phyloP scores from a whole-genome alignment of 2,888 invertebrate genomes.

The Pseudococcus longispinus region DNA sequence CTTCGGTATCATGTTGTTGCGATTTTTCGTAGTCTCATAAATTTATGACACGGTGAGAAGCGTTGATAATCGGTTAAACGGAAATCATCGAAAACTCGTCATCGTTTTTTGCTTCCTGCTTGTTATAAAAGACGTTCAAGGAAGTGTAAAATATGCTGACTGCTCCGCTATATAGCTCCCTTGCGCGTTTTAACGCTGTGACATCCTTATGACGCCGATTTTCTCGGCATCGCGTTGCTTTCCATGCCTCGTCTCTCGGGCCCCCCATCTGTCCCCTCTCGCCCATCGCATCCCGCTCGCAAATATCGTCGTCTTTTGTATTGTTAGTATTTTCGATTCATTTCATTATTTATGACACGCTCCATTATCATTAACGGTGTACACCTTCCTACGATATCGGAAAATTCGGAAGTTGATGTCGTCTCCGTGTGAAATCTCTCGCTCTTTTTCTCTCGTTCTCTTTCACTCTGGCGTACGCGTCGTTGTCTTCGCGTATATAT shows the following conservation, averaged over 20 bases:
- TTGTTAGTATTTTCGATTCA: slow-evolving; percentile 47
- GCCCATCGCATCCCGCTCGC: not conserved
- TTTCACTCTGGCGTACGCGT: not conserved
- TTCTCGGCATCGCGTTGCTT: not conserved
- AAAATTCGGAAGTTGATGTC: slow-evolving; percentile 49
- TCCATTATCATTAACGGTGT: slow-evolving; percentile 51
- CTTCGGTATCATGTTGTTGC: not conserved
- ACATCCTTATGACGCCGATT: slow-evolving; percentile 29
- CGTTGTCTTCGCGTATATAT: too few species aligned
- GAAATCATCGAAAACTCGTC: slow-evolving; percentile 56
- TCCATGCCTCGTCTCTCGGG: not conserved
- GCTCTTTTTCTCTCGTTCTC: not conserved
- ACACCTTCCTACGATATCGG: slow-evolving; percentile 35
- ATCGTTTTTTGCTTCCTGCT: slow-evolving; percentile 53
- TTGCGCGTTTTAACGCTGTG: slow-evolving; percentile 22
- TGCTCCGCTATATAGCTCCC: slow-evolving; percentile 12
- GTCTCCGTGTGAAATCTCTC: not conserved
- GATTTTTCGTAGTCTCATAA: not conserved
- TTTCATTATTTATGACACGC: slow-evolving; percentile 51
- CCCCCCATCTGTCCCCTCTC: not conserved
- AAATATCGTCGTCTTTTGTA: slow-evolving; percentile 39
- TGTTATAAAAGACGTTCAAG: slow-evolving; percentile 52
- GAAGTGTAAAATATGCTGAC: slow-evolving; percentile 57
- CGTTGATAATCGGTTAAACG: slow-evolving; percentile 51
- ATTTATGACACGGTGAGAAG: not conserved